Base-by-base conservation (phyloP, 2,797 vertebrate genomes). In the Sciurus carolinensis region DNA sequence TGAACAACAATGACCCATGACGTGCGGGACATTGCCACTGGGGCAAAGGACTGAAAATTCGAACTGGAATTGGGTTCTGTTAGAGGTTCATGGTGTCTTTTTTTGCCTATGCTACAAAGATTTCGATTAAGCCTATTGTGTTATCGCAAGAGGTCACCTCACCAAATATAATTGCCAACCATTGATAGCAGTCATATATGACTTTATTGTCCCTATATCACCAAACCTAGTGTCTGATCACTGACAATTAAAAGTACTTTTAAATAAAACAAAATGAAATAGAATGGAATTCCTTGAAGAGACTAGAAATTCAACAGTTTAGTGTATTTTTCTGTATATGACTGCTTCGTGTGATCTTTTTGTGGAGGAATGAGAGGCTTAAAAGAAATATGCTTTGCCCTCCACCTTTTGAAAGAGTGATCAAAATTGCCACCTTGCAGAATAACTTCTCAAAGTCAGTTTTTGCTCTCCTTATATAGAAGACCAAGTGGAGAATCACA, bases 201-300 rank as follows among this genome's bases (percentile, higher is more conserved):
- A 57, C 30, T 67, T 95, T 57, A 87, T 50, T 67, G 85, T 42
- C 42, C 57, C 28, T 81, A 11, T 2, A 44, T 36, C 13, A 57
- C 5, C 44, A 93, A 86, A 24, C 30, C 66, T 36, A 76, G 47
- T 18, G 9, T 86, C 75, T 77, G 54, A 71, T 47, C 67, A 39
- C 30, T 91, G 47, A 69, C 20, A 44, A 64, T 72, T 77, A 30
- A 67, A 96, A 95, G n/a, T 52, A 24, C n/a, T 47, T 30, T 79
- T 52, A 91, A 93, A 69, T 54, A 54, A 67, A 92, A 54, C 71
- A 3, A 18, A 86, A 79, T 86, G 26, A 5, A 73, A 66, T 24
- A 4, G 2, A 73, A 76, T 77, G 14, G 39, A 71, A 59, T 94
- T 80, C 62, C 84, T 85, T 72, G 18, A 54, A 73, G 28, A 71